Evolutionary conservation across 2,888 invertebrate species (phyloP), one percentile per base, ranked within the genome.

Genomic region (Sclerodermus sp.): DNA sequence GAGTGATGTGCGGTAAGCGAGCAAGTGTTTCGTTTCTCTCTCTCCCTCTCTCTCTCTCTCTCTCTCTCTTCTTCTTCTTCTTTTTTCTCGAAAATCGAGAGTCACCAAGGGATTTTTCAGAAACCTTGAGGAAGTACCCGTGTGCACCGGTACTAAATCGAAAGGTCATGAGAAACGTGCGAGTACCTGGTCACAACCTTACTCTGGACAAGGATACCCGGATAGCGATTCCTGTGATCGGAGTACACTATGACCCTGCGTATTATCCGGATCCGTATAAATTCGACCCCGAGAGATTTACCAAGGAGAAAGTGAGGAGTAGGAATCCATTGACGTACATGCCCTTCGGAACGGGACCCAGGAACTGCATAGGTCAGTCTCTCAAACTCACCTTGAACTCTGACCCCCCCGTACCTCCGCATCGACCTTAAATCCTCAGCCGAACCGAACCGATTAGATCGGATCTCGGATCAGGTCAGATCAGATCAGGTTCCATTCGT

Each of bases 231-330:
- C 76, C 79, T 0, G 56, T 76, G 1, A 59, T 67, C 14, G 74
- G 71, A 1, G 49, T 82, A 9, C 82, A 82, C 49, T 71, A 70
- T 42, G 80, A 82, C 60, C 72, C 77, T 1, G 67, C 78, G 23
- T 73, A 77, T 59, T 82, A 71, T 58, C 76, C 79, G 0, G 67
- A 81, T 14, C 81, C 82, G 0, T 70, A 76, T 1, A 73, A 68
- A 55, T 83, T 82, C 57, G 76, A 81, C 56, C 82, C 82, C 0
- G 80, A 79, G 42, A 66, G 82, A 32, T 82, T 82, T 58, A 62
- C 60, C 15, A 66, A 72, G 1, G 79, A 79, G 38, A 65, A 62
- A 17, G 57, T 57, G n/a, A 54, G 57, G 3, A 43, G 41, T 9
- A 49, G 66, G 32, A 57, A 64, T 46, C 51, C 60, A 14, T 64